Evolutionary conservation across 2,113 vertebrate genomes (phyloP).

Genomic region (Toxotes jaculatrix): DNA sequence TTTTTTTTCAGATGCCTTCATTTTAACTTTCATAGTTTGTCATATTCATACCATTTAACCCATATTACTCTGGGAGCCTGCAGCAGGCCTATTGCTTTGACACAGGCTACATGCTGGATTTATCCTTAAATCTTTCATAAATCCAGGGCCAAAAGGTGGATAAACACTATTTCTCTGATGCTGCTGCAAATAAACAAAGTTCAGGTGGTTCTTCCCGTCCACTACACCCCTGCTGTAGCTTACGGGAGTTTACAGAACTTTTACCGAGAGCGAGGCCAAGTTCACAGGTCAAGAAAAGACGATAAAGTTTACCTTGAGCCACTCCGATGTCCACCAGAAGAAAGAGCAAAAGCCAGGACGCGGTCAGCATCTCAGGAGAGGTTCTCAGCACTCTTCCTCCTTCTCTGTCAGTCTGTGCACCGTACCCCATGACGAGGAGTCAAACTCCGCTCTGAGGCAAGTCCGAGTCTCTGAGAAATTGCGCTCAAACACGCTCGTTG

Average conservation of each 20-base stretch:
- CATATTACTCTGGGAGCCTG: neutral
- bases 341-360: conserved; percentile 87
- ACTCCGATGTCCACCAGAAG: conserved; percentile 85
- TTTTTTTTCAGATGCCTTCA: neutral
- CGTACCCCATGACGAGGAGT: conserved; percentile 87
- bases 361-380: conserved; percentile 84
- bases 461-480: conserved; percentile 60
- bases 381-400: conserved; percentile 85
- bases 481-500: conserved; percentile 40
- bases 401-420: conserved; percentile 85
- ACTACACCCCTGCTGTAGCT: neutral
- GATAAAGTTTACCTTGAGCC: conserved; percentile 90
- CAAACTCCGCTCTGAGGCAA: conserved; percentile 71
- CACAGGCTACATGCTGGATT: neutral
- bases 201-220: conserved; percentile 1
- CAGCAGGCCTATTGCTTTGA: conserved; percentile 4
- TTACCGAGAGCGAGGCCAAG: conserved; percentile 10
- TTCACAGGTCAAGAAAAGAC: conserved; percentile 24
- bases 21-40: neutral
- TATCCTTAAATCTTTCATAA: neutral
- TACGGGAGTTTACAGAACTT: conserved; percentile 56
- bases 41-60: neutral
- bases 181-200: neutral
- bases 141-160: neutral
- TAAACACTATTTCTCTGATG: neutral